These are phyloP conservation scores for Clivina fossor DNA, from an alignment of 2,888 invertebrate species.

Conservation along the genomic window DNA sequence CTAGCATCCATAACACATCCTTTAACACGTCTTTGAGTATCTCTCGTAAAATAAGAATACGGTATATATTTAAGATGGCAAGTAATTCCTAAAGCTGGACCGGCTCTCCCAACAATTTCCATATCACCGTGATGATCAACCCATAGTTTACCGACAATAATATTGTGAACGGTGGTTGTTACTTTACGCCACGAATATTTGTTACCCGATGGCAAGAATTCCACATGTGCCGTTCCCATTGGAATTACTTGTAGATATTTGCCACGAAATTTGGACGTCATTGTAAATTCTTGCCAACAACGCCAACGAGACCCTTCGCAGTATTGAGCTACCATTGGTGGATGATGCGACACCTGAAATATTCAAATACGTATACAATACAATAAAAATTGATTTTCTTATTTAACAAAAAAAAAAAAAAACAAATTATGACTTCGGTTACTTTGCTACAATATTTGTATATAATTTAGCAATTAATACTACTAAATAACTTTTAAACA, in stretches of 20 bases:
- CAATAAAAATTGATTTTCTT: constrained; percentile 4
- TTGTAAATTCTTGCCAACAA: constrained; percentile 98
- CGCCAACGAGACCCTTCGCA: constrained; percentile 91
- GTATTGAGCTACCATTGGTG: constrained; percentile 95
- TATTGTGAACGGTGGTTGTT: constrained; percentile 98
- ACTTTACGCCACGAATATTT: constrained; percentile 98
- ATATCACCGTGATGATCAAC: constrained; percentile 99
- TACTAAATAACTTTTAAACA: no score
- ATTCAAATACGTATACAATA: no score
- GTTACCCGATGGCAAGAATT: constrained; percentile 68
- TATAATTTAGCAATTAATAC: no score
- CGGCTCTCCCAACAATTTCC: constrained; percentile 82
- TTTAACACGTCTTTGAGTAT: constrained; percentile 88
- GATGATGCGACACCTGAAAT: constrained; percentile 97
- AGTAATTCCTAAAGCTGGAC: constrained; percentile 85
- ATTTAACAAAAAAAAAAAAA: constrained; percentile 7
- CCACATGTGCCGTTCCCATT: constrained; percentile 70
- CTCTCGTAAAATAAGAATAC: constrained; percentile 97
- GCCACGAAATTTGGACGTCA: constrained; percentile 98
- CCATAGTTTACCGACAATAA: constrained; percentile 99
- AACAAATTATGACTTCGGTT: background rate
- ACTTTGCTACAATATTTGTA: no score
- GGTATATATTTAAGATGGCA: constrained; percentile 97
- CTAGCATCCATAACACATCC: constrained; percentile 74
- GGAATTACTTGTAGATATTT: constrained; percentile 92